phyloP scores from a whole-genome alignment of 2,797 vertebrate genomes.

The Telmatherina bonti region DNA sequence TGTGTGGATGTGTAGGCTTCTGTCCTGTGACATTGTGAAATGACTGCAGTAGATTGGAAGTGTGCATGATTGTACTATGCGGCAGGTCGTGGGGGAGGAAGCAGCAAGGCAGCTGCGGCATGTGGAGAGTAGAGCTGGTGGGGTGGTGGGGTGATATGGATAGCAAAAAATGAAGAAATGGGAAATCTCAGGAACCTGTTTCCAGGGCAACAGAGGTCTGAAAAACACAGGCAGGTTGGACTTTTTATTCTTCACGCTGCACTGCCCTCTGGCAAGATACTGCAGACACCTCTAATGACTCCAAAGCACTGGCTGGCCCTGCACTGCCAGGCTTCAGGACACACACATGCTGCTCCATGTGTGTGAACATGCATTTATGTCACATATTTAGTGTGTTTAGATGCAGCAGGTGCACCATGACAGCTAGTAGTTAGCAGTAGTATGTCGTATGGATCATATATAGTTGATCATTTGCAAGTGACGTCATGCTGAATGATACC shows the following conservation, averaged over 20 bases:
- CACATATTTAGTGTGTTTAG: background rate
- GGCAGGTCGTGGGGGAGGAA: conserved; percentile 81
- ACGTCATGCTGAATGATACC: conserved; percentile 49
- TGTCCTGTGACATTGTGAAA: conserved; percentile 82
- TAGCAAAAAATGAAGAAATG: conserved; percentile 80
- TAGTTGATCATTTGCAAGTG: conserved; percentile 41
- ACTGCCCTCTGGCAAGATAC: conserved; percentile 77
- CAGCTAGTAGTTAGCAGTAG: conserved; percentile 17
- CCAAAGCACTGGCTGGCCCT: conserved; percentile 36
- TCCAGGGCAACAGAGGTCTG: conserved; percentile 88
- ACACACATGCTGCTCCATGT: conserved; percentile 9
- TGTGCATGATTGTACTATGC: conserved; percentile 74
- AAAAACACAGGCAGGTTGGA: conserved; percentile 80
- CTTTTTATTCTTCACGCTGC: conserved; percentile 72
- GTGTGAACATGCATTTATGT: background rate
- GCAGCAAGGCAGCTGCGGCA: conserved; percentile 49
- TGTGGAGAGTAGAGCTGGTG: conserved; percentile 41
- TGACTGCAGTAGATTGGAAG: conserved; percentile 81
- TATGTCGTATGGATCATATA: conserved; percentile 32
- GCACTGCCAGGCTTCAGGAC: conserved; percentile 35
- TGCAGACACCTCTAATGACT: conserved; percentile 72
- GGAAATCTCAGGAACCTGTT: conserved; percentile 86
- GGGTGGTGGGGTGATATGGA: conserved; percentile 71
- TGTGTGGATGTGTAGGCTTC: conserved; percentile 40
- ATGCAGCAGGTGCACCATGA: conserved; percentile 26